phyloP scores from a whole-genome alignment of 1,140 invertebrate species.

The Palaemon carinicauda region DNA sequence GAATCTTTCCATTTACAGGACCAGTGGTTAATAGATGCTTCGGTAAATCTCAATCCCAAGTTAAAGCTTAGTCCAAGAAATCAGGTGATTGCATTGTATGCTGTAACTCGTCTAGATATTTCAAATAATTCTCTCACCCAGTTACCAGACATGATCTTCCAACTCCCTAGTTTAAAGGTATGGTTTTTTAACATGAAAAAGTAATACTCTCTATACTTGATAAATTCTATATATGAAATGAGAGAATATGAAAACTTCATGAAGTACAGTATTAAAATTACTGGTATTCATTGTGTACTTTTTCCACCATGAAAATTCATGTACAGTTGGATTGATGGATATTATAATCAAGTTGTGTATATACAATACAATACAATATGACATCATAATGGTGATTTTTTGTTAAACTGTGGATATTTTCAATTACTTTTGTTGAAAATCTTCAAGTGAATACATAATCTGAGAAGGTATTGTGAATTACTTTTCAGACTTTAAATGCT shows the following conservation, averaged over 20 bases:
- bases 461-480: conserved; percentile 44
- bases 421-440: neutral
- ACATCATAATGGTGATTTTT: too few relatives aligned
- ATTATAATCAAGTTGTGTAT: too few relatives aligned
- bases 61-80: conserved; percentile 76
- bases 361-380: too few relatives aligned
- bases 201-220: neutral
- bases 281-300: too few relatives aligned
- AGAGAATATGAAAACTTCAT: neutral
- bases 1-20: conserved; percentile 66
- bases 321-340: too few relatives aligned
- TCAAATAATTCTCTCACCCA: conserved; percentile 86
- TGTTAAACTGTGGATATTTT: neutral
- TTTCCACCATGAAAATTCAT: too few relatives aligned
- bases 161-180: conserved; percentile 73
- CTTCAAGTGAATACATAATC: neutral
- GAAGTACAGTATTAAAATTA: too few relatives aligned
- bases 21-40: conserved; percentile 85
- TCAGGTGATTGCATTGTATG: conserved; percentile 79
- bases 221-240: neutral
- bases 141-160: conserved; percentile 84
- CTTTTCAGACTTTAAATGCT: conserved; percentile 79
- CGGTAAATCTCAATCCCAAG: conserved; percentile 83
- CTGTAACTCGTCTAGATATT: conserved; percentile 93
- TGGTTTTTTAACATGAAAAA: neutral